Base-by-base conservation (phyloP, 2,888 invertebrate genomes). In the Apocheima hispidaria region DNA sequence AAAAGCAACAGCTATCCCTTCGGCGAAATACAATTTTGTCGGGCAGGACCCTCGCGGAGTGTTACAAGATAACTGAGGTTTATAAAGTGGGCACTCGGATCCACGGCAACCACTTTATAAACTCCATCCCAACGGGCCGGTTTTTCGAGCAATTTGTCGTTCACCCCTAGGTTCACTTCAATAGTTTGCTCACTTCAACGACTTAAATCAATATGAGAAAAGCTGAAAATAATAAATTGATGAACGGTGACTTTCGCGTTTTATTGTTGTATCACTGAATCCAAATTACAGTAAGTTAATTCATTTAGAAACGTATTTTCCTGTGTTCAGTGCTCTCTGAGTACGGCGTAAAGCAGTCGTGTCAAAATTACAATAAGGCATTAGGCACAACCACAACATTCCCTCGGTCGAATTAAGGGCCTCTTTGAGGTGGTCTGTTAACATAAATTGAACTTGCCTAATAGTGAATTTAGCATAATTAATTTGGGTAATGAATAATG, bases 11-110 rank as follows among this genome's bases (percentile, higher is more conserved):
- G 71, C 76, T 72, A 77, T 79, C 76, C 73, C 72, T 68, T 33
- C 33, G 74, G 68, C 69, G 78, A 84, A 86, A 85, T 83, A 81
- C 78, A 84, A 86, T 86, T 84, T 81, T 69, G 69, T 69, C 64
- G 75, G 75, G 79, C 71, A 71, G 70, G 70, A 74, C 72, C 77
- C 78, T 78, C 70, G 72, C 67, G 71, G 75, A 74, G 79, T 73
- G 75, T 74, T 69, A 60, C 74, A 66, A 78, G 76, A 79, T 78
- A 74, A 80, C 75, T 77, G 62, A 69, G 64, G n/a, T n/a, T n/a
- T n/a, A n/a, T n/a, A n/a, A n/a, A n/a, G n/a, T n/a, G n/a, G n/a
- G 55, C 63, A 53, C 75, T 53, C 74, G 68, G 56, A 62, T 60
- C 58, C 50, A 53, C 55, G 65, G 67, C 74, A 73, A 76, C 76